phyloP scores from a whole-genome alignment of 2,113 vertebrate genomes.

The Helogale parvula region DNA sequence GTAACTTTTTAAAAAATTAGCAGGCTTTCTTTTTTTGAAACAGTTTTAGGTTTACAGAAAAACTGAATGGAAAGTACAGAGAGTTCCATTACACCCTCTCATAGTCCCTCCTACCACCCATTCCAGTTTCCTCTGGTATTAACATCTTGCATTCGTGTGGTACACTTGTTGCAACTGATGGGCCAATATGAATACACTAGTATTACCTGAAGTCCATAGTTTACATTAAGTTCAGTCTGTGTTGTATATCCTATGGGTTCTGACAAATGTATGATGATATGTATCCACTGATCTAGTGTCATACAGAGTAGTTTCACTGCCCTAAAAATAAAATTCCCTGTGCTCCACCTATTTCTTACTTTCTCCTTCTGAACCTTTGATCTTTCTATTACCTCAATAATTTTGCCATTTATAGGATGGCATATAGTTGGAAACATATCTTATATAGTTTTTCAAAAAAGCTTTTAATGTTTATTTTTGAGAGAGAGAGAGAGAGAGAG shows the following conservation, averaged over 20 bases:
- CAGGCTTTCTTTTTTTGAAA: background rate
- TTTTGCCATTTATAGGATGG: background rate
- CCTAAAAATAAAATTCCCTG: background rate
- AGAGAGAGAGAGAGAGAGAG: no score
- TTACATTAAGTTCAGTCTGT: background rate
- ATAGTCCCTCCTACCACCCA: background rate
- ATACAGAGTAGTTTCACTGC: background rate
- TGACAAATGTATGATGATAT: background rate
- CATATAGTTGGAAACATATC: background rate
- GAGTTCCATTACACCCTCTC: background rate
- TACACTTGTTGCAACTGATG: background rate
- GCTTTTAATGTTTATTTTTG: no score
- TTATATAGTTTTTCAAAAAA: background rate
- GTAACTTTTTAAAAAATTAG: background rate
- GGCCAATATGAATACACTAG: background rate
- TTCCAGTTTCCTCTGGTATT: background rate
- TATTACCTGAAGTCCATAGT: background rate
- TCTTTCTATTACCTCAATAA: background rate
- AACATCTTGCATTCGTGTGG: background rate
- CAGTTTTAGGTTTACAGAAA: background rate
- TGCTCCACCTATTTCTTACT: background rate
- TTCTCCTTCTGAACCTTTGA: background rate
- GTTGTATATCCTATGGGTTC: background rate
- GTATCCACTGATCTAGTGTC: background rate
- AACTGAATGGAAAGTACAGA: background rate